phyloP scores from a whole-genome alignment of 2,113 vertebrate species.

The Panurus biarmicus region DNA sequence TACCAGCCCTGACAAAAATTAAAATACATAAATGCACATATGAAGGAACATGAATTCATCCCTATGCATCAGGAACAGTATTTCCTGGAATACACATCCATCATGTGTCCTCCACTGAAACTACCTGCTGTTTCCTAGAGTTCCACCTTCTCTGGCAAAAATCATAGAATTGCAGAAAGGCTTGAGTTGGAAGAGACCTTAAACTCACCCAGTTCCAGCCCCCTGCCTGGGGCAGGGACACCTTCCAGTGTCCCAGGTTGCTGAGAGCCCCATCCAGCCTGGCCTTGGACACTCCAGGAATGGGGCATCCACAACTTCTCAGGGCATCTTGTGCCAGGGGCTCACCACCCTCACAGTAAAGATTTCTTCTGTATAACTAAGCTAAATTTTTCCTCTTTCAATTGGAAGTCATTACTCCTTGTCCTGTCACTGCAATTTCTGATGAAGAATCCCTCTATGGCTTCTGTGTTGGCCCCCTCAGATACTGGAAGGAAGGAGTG shows the following conservation, averaged over 20 bases:
- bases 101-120: background rate
- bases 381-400: background rate
- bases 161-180: background rate
- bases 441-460: too few relatives aligned
- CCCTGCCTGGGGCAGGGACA: background rate
- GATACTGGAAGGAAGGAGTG: too few relatives aligned
- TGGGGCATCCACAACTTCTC: background rate
- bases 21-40: background rate
- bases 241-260: rapidly evolving
- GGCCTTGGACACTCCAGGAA: background rate
- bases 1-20: background rate
- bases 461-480: background rate
- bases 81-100: background rate
- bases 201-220: background rate
- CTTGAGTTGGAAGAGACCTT: background rate
- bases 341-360: background rate
- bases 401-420: background rate
- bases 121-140: background rate
- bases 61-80: background rate
- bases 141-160: background rate
- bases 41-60: background rate
- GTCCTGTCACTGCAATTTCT: background rate
- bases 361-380: background rate
- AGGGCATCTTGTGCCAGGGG: background rate
- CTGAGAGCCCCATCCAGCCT: background rate